phyloP scores from a whole-genome alignment of 2,888 invertebrate species.

The Acrobasis consociella region DNA sequence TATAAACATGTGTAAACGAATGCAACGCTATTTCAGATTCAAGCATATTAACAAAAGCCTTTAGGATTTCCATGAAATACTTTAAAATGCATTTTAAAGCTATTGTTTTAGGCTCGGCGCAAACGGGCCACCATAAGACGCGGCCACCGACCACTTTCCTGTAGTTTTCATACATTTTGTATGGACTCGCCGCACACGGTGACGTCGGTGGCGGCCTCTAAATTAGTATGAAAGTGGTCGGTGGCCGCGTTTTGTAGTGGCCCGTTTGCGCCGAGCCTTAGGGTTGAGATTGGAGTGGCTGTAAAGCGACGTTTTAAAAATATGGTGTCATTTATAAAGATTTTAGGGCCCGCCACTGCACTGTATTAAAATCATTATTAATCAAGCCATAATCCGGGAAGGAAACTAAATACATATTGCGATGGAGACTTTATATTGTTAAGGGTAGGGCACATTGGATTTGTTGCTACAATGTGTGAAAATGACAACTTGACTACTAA shows the following conservation, averaged over 20 bases:
- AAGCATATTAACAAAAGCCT: conserved; percentile 69
- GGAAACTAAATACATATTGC: conserved; percentile 40
- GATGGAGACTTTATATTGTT: conserved; percentile 26
- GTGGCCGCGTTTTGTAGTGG: no score
- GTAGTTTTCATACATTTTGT: no score
- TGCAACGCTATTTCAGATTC: conserved; percentile 52
- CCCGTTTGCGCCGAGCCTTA: no score
- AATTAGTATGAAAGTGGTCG: no score
- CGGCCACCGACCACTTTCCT: no score
- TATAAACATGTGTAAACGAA: conserved; percentile 60
- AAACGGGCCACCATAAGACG: no score
- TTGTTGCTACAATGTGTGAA: background rate
- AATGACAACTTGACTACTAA: background rate
- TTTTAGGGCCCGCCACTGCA: conserved; percentile 52
- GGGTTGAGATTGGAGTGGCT: conserved; percentile 45
- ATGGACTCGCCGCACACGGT: no score
- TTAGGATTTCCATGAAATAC: conserved; percentile 51
- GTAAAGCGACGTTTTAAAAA: conserved; percentile 38
- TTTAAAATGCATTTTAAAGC: conserved; percentile 35
- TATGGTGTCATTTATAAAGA: conserved; percentile 61
- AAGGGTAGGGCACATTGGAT: conserved; percentile 21
- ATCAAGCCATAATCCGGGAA: conserved; percentile 53
- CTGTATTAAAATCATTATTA: conserved; percentile 62
- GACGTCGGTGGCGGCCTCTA: no score
- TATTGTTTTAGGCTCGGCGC: no score